phyloP scores from a whole-genome alignment of 2,888 invertebrate genomes.

The Exocentrus adspersus region DNA sequence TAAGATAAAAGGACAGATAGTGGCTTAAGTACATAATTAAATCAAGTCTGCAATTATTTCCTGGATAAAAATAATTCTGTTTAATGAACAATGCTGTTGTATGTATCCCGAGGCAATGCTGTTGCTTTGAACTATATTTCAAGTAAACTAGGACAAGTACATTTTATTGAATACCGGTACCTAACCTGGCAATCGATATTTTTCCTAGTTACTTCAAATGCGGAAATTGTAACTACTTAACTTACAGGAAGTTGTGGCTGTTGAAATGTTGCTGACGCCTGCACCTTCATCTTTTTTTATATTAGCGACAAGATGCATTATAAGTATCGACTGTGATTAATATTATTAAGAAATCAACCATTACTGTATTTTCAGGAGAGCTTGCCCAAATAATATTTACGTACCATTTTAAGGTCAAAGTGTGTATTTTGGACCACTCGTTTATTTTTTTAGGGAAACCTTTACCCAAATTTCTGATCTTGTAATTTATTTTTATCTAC shows the following conservation, averaged over 20 bases:
- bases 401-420: not conserved
- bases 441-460: not conserved
- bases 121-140: slow-evolving; percentile 16
- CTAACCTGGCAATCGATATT: slow-evolving; percentile 14
- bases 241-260: slow-evolving; percentile 10
- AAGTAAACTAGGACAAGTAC: slow-evolving; percentile 11
- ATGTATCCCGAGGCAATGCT: slow-evolving; percentile 14
- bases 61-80: slow-evolving; percentile 13
- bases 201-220: slow-evolving; percentile 15
- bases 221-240: slow-evolving; percentile 9
- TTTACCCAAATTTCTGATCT: not conserved
- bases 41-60: slow-evolving; percentile 15
- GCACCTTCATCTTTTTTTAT: not conserved
- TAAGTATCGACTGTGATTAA: too few species aligned
- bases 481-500: not conserved
- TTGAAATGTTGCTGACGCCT: slow-evolving; percentile 5
- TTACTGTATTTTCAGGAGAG: too few species aligned
- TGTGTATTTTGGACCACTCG: not conserved
- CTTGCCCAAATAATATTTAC: too few species aligned
- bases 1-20: slow-evolving; percentile 19
- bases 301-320: too few species aligned
- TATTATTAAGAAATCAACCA: too few species aligned
- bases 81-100: slow-evolving; percentile 11
- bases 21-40: slow-evolving; percentile 19
- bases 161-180: slow-evolving; percentile 4